A percentile compares a stretch with the other conserved stretches of the same genome.
phyloP scores from a whole-genome alignment of 1,140 invertebrate genomes.

The Catajapyx aquilonaris region DNA sequence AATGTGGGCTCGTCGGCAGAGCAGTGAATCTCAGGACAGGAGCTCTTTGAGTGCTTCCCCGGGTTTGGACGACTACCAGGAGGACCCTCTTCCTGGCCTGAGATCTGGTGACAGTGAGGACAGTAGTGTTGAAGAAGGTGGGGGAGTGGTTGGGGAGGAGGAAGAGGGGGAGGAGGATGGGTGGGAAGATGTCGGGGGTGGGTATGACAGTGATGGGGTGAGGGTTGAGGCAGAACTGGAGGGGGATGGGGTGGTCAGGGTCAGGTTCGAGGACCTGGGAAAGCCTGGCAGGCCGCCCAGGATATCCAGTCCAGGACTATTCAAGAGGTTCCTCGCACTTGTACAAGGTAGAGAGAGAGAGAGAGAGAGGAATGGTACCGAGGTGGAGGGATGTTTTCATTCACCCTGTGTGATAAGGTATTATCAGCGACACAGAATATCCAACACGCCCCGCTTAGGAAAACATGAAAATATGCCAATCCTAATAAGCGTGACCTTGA shows the following conservation, averaged over 20 bases:
- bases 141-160: background rate
- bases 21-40: no score
- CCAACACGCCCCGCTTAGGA: no score
- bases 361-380: no score
- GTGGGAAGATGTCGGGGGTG: background rate
- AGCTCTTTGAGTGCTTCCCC: background rate
- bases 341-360: background rate
- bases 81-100: background rate
- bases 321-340: background rate
- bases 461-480: no score
- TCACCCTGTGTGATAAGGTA: no score
- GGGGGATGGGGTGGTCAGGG: background rate
- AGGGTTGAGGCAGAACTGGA: background rate
- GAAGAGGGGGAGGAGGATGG: conserved; percentile 9
- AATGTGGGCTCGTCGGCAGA: no score
- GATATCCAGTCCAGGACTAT: background rate
- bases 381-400: no score
- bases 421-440: no score
- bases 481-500: no score
- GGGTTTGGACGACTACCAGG: background rate
- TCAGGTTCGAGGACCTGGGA: background rate
- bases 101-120: no score
- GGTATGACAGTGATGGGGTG: background rate
- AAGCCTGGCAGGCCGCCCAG: background rate
- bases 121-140: no score